Evolutionary conservation across 2,113 vertebrate genomes (phyloP).

Genomic region (Esox niger): DNA sequence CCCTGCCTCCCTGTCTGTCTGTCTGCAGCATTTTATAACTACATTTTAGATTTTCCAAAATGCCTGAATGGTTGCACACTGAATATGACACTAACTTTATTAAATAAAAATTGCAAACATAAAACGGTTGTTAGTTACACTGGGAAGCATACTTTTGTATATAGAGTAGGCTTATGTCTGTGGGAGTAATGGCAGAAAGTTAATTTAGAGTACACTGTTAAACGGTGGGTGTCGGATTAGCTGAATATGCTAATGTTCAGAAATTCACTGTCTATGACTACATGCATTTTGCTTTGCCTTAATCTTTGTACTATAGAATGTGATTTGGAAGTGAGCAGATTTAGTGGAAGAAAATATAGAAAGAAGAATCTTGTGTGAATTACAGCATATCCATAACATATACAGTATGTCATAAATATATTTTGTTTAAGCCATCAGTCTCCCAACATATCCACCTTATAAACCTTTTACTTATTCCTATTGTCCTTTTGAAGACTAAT

Average conservation of each 20-base stretch:
- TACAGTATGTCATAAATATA: background rate
- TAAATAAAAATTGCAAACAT: conserved; percentile 46
- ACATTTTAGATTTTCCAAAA: conserved; percentile 57
- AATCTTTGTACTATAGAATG: too few relatives aligned
- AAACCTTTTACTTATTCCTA: conserved; percentile 10
- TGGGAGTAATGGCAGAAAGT: conserved; percentile 26
- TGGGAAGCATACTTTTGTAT: conserved; percentile 46
- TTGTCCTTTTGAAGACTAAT: background rate
- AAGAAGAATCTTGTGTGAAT: conserved; percentile 2
- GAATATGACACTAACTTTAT: conserved; percentile 64
- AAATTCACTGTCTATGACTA: conserved; percentile 9
- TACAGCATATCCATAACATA: conserved; percentile 19
- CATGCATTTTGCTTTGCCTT: too few relatives aligned
- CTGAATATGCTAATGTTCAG: conserved; percentile 51
- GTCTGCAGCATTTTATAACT: conserved; percentile 30
- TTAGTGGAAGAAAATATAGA: too few relatives aligned
- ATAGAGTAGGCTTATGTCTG: conserved; percentile 24
- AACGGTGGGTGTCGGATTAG: conserved; percentile 51
- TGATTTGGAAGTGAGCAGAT: background rate
- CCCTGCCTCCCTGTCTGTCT: too few relatives aligned
- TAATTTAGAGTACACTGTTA: conserved; percentile 45
- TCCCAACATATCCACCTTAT: conserved; percentile 22
- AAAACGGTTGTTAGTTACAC: conserved; percentile 49
- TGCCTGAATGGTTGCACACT: conserved; percentile 52
- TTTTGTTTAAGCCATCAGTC: conserved; percentile 26